phyloP scores from a whole-genome alignment of 2,888 invertebrate genomes.

The Poecilus cupreus region DNA sequence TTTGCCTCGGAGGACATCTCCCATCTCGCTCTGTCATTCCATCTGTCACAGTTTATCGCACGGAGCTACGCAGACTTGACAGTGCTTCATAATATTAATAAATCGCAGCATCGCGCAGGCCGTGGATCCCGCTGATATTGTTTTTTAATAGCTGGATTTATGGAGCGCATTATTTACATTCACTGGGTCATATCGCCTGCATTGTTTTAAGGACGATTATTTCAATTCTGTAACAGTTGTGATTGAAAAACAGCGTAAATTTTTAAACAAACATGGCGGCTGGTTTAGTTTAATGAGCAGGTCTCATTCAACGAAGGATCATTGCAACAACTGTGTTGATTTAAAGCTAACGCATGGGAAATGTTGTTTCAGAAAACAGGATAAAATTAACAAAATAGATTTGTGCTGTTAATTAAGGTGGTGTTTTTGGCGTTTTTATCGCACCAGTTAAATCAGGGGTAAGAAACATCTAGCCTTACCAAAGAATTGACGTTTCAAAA shows the following conservation, averaged over 20 bases:
- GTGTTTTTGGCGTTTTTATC: too few relatives aligned
- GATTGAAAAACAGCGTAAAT: background rate
- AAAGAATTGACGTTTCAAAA: too few relatives aligned
- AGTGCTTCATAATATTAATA: slow-evolving; percentile 38
- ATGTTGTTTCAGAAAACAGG: too few relatives aligned
- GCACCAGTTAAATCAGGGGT: too few relatives aligned
- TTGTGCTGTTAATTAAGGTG: too few relatives aligned
- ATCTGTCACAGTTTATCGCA: slow-evolving; percentile 36
- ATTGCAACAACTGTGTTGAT: background rate
- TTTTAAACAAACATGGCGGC: background rate
- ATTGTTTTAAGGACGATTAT: slow-evolving; percentile 25
- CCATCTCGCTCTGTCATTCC: slow-evolving; percentile 20
- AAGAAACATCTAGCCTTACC: too few relatives aligned
- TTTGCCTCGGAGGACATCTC: slow-evolving; percentile 30
- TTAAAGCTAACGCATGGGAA: too few relatives aligned
- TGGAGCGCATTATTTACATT: slow-evolving; percentile 19
- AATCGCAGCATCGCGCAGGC: slow-evolving; percentile 13
- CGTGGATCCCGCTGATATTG: slow-evolving; percentile 17
- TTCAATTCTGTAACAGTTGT: background rate
- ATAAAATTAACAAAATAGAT: too few relatives aligned
- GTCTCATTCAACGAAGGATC: background rate
- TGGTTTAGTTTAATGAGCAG: background rate
- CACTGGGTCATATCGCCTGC: background rate
- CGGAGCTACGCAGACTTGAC: background rate
- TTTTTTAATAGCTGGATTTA: slow-evolving; percentile 47